phyloP scores from a whole-genome alignment of 2,888 invertebrate species.

The Pomacea canaliculata region DNA sequence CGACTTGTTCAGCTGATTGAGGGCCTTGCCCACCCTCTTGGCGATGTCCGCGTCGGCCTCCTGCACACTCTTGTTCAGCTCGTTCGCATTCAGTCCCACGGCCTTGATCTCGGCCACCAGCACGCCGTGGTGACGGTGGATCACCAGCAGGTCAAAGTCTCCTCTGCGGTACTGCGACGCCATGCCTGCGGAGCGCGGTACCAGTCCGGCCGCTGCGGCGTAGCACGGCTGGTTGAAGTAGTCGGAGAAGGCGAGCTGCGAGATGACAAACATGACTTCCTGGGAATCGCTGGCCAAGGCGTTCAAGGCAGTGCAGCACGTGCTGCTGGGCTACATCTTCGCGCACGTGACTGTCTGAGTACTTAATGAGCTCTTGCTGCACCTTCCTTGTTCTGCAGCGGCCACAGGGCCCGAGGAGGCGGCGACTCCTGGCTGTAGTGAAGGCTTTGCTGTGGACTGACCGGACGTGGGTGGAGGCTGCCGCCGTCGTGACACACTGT shows the following conservation, averaged over 20 bases:
- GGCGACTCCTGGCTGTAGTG: too few species aligned
- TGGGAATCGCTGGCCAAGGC: not conserved
- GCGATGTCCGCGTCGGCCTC: not conserved
- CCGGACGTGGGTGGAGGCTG: too few species aligned
- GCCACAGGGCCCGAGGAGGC: too few species aligned
- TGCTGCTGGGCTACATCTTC: conserved; percentile 7
- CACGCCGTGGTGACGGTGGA: conserved; percentile 18
- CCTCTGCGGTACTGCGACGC: not conserved
- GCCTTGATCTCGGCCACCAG: conserved; percentile 18
- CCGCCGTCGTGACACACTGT: too few species aligned
- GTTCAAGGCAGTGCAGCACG: conserved; percentile 3
- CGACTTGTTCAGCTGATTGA: conserved; percentile 10
- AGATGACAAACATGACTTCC: conserved; percentile 13
- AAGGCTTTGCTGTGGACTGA: too few species aligned
- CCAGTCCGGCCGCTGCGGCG: not conserved
- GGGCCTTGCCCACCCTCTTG: not conserved
- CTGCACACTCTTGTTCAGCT: not conserved
- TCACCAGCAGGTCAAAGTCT: conserved; percentile 13
- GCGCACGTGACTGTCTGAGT: not conserved
- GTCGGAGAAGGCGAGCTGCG: conserved; percentile 10
- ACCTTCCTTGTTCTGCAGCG: too few species aligned
- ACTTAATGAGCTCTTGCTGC: too few species aligned
- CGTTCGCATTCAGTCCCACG: not conserved
- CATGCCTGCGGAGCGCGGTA: not conserved
- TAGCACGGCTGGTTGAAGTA: not conserved